Base-by-base conservation (phyloP, 2,888 invertebrate genomes). In the Lamproptera curius region DNA sequence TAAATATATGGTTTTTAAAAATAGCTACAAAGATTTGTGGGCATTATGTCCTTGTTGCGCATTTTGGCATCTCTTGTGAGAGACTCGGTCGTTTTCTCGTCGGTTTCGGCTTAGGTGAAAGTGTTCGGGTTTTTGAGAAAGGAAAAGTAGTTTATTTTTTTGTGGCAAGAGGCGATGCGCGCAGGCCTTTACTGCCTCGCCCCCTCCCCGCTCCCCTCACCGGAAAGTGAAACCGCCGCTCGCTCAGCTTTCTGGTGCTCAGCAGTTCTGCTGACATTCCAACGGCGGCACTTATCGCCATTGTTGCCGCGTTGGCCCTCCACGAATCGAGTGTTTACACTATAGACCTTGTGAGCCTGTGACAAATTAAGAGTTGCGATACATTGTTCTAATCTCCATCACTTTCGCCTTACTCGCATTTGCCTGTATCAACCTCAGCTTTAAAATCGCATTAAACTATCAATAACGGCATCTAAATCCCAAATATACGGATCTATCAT, bases 61-160 rank as follows among this genome's bases (percentile, higher is more conserved):
- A n/a, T n/a, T n/a, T n/a, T n/a, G n/a, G n/a, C n/a, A n/a, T n/a
- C n/a, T n/a, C n/a, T n/a, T n/a, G n/a, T n/a, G n/a, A n/a, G n/a
- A n/a, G n/a, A n/a, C n/a, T n/a, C n/a, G n/a, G n/a, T n/a, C n/a
- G 67, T 69, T 75, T 72, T 76, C 72, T 75, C 70, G 73, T 65
- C 61, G 63, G 73, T 78, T 80, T 80, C 72, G 78, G 76, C 71
- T 64, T 62, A 67, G 80, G 86, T 77, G 86, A 86, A 86, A 86
- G 86, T 84, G 76, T 70, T 76, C 73, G 70, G 71, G 68, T 73
- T 82, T 81, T 85, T 82, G 76, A 80, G 86, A 85, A 86, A 85
- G 85, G 77, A 84, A 84, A 84, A 83, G 85, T 82, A 76, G 76
- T 73, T 76, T 72, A 76, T 80, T 82, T 84, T 84, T 79, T 79